Conservation (phyloP, 2,797 vertebrate species). For the Gobio occitaniae region DNA sequence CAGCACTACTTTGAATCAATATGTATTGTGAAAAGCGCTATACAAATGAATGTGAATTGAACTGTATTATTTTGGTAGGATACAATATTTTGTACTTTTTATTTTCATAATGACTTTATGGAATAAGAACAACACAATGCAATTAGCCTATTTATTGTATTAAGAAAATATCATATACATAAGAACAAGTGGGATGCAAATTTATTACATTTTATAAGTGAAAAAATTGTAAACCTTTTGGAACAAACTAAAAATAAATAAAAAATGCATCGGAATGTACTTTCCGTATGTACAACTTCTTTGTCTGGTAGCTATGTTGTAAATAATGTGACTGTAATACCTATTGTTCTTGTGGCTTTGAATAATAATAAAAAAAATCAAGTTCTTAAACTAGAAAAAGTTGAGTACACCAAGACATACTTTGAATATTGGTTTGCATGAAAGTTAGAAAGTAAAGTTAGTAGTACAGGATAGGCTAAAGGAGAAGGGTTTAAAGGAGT, state of each 20-base stretch:
- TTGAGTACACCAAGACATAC: not conserved
- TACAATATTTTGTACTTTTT: not conserved
- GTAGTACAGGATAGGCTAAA: not conserved
- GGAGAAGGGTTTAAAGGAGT: not conserved
- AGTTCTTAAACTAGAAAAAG: not conserved
- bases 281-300: too few species aligned
- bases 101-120: not conserved
- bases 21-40: too few species aligned
- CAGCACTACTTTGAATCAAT: too few species aligned
- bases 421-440: not conserved
- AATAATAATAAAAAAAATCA: not conserved
- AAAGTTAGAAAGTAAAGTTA: not conserved
- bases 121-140: not conserved
- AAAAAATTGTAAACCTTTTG: not conserved
- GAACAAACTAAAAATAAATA: not conserved
- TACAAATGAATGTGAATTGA: not conserved
- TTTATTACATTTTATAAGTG: not conserved
- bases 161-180: not conserved
- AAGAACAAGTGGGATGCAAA: not conserved
- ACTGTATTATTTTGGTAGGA: not conserved
- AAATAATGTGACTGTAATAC: not conserved
- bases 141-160: constrained; percentile 5
- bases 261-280: not conserved
- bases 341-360: not conserved
- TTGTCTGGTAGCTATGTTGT: not conserved